Percentiles rank a stretch among this genome's conserved stretches.
These are phyloP conservation scores for Nylanderia fulva DNA, from an alignment of 1,140 invertebrate species.

Conservation along the genomic window DNA sequence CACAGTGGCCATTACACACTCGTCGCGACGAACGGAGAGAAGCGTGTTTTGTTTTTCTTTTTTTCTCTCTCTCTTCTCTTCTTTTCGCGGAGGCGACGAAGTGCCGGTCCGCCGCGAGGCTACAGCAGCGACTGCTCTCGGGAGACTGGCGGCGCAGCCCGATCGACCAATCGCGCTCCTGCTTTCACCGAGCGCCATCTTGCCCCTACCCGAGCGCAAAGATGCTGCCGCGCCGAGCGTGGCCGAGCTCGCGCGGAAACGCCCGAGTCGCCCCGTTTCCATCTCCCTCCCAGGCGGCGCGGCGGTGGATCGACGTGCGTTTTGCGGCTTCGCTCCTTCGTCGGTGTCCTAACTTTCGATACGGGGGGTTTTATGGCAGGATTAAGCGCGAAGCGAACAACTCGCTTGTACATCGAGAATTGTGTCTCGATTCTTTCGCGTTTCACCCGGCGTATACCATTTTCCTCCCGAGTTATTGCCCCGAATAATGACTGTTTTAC, in stretches of 20 bases:
- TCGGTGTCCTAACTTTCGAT: slow-evolving; percentile 68
- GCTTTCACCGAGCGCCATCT: slow-evolving; percentile 74
- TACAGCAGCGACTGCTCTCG: slow-evolving; percentile 73
- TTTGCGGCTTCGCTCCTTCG: slow-evolving; percentile 66
- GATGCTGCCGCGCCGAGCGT: slow-evolving; percentile 48
- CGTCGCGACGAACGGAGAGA: slow-evolving; percentile 61
- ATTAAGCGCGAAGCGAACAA: slow-evolving; percentile 50
- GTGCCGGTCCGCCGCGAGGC: slow-evolving; percentile 64
- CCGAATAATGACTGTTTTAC: slow-evolving; percentile 18
- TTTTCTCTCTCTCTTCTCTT: background rate
- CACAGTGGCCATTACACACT: slow-evolving; percentile 72
- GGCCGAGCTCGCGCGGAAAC: slow-evolving; percentile 66
- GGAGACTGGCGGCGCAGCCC: slow-evolving; percentile 74
- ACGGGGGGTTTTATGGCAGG: slow-evolving; percentile 67
- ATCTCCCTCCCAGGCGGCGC: slow-evolving; percentile 2
- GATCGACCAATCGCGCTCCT: slow-evolving; percentile 72
- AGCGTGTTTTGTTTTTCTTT: slow-evolving; percentile 66
- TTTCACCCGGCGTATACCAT: background rate
- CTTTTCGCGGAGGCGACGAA: slow-evolving; percentile 54
- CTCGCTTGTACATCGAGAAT: slow-evolving; percentile 12
- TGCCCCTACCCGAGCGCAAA: slow-evolving; percentile 70
- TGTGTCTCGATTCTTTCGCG: background rate
- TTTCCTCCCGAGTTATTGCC: background rate
- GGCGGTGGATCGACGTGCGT: slow-evolving; percentile 66
- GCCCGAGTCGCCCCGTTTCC: slow-evolving; percentile 48